Base-by-base conservation (phyloP, 2,113 vertebrate species). In the Hippocampus guttulatus region DNA sequence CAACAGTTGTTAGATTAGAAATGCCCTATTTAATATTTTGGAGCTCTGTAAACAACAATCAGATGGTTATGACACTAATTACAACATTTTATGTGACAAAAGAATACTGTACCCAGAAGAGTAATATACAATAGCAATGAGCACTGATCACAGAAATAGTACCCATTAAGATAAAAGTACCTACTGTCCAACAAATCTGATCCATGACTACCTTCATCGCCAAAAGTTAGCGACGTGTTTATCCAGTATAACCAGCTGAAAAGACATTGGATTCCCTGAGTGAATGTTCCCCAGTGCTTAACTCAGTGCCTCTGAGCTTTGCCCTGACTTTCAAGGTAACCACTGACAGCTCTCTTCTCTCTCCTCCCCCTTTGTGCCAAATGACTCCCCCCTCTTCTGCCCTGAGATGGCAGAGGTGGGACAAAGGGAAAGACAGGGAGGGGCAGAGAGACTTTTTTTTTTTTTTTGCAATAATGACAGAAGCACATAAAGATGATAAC, bases 291-390 rank as follows among this genome's bases (percentile, higher is more conserved):
- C 85, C 71, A 75, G 75, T 76, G 83, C 82, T 71, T 81, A 82
- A 76, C 86, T 85, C 83, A 54, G 74, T 82, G 78, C 77, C 81
- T 85, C 82, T 83, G 66, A 82, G 89, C 87, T 85, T 88, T 85
- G 78, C 81, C 77, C 89, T 75, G 85, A 84, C 77, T 85, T 76
- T 85, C 70, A 79, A 84, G 80, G 82, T 85, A 91, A 91, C 87
- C 85, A 83, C 84, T 40, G 65, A 82, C 82, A 79, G 76, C 81
- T 89, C 75, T 85, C 90, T 88, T 90, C 89, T 91, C 89, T 85
- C 90, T 88, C 91, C 89, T 91, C 89, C 89, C 90, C 83, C 87
- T 88, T 87, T 87, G 76, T 76, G 80, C 70, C 83, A 86, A 84
- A 91, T 89, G 85, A 91, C 83, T 81, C 78, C 80, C 76, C 76